phyloP scores from a whole-genome alignment of 2,888 invertebrate genomes.

The Synergus itoensis region DNA sequence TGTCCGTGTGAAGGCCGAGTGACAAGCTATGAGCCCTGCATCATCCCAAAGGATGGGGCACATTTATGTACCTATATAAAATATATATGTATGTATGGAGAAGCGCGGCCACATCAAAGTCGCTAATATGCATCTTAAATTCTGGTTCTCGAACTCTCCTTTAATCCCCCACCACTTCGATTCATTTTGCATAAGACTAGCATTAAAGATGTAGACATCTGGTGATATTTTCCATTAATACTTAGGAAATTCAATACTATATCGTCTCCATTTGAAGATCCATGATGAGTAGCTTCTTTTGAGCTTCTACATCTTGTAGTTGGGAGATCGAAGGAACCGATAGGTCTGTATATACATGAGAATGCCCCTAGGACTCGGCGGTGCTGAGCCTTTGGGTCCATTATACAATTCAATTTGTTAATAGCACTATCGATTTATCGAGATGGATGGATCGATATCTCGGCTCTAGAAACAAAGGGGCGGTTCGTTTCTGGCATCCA shows the following conservation, averaged over 20 bases:
- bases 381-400: slow-evolving; percentile 52
- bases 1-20: slow-evolving; percentile 68
- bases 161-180: background rate
- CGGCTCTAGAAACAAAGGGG: slow-evolving; percentile 62
- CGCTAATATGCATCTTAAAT: background rate
- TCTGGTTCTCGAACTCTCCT: background rate
- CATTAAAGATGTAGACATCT: no score
- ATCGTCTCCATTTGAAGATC: slow-evolving; percentile 1
- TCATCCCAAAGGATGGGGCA: slow-evolving; percentile 56
- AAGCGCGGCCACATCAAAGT: slow-evolving; percentile 60
- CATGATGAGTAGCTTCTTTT: slow-evolving; percentile 56
- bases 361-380: slow-evolving; percentile 44
- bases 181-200: background rate
- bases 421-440: slow-evolving; percentile 68
- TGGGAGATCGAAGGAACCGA: slow-evolving; percentile 45
- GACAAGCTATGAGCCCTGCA: slow-evolving; percentile 73
- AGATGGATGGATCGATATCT: slow-evolving; percentile 57
- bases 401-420: slow-evolving; percentile 73
- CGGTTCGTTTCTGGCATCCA: slow-evolving; percentile 50
- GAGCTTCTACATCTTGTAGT: slow-evolving; percentile 42
- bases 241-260: background rate
- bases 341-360: slow-evolving; percentile 54
- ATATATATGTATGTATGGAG: background rate
- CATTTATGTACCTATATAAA: slow-evolving; percentile 50
- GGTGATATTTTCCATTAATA: background rate